These are phyloP conservation scores for Drosophila infuscata DNA, from an alignment of 2,888 invertebrate species.

Conservation along the genomic window DNA sequence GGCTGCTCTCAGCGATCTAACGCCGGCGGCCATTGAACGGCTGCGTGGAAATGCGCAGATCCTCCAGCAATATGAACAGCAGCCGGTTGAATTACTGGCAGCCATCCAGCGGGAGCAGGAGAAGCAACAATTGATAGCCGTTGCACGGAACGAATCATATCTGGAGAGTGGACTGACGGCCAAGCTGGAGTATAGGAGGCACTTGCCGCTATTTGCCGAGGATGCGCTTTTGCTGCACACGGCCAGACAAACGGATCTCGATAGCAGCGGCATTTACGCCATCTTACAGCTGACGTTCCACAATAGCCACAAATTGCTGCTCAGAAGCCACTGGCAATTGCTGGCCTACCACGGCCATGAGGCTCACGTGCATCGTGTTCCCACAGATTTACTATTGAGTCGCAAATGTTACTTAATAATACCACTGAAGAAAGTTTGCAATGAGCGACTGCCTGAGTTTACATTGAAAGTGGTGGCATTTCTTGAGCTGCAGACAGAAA, in stretches of 20 bases:
- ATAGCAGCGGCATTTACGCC: constrained; percentile 58
- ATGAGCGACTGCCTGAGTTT: constrained; percentile 62
- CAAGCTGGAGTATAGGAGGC: constrained; percentile 56
- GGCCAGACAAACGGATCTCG: constrained; percentile 24
- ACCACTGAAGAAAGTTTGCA: constrained; percentile 44
- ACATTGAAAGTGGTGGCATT: constrained; percentile 62
- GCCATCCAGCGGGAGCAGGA: constrained; percentile 73
- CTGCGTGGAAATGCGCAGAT: constrained; percentile 59
- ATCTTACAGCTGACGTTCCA: constrained; percentile 63
- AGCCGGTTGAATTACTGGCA: constrained; percentile 63
- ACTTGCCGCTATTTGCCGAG: constrained; percentile 58
- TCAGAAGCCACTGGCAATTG: constrained; percentile 71
- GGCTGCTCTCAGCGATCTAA: constrained; percentile 59
- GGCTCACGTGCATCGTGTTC: constrained; percentile 60
- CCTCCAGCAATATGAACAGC: constrained; percentile 56
- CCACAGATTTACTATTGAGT: constrained; percentile 61
- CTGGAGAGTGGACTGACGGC: constrained; percentile 49
- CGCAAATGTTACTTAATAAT: constrained; percentile 65
- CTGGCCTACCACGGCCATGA: constrained; percentile 54
- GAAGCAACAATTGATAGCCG: constrained; percentile 79
- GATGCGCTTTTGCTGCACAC: constrained; percentile 50
- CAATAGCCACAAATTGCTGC: constrained; percentile 54
- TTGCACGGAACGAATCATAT: constrained; percentile 57
- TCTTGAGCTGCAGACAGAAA: constrained; percentile 42
- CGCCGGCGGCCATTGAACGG: constrained; percentile 52